A percentile compares a stretch with the other conserved stretches of the same genome.
Conservation (phyloP, 2,113 vertebrate genomes). For the Halichoerus grypus region DNA sequence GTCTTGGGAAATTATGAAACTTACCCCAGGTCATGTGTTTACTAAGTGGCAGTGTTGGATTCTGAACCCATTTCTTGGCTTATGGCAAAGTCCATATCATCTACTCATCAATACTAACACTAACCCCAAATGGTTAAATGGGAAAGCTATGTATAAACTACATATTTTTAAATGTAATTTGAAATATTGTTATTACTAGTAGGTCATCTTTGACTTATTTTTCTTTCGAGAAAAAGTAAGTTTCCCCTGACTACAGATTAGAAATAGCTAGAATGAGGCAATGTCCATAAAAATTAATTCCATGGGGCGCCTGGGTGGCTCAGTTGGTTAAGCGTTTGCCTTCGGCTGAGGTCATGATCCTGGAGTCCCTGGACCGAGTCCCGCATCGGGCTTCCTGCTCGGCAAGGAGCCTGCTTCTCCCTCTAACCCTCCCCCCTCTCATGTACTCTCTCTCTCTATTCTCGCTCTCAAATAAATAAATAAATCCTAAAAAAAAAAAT, state of each 20-base stretch:
- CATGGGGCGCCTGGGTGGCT: background rate
- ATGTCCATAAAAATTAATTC: background rate
- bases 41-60: background rate
- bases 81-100: background rate
- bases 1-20: constrained; percentile 11
- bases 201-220: background rate
- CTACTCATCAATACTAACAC: background rate
- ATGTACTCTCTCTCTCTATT: too few species aligned
- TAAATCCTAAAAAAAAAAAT: background rate
- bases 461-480: too few species aligned
- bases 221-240: constrained; percentile 25
- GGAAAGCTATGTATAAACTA: background rate
- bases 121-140: background rate
- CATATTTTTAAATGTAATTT: background rate
- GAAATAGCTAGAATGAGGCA: background rate
- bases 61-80: constrained; percentile 19
- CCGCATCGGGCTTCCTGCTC: too few species aligned
- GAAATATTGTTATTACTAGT: background rate
- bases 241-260: background rate
- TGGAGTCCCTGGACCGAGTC: too few species aligned
- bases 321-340: too few species aligned
- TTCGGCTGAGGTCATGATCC: too few species aligned
- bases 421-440: too few species aligned
- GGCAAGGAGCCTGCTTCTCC: too few species aligned
- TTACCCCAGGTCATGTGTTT: background rate